Percentiles rank a stretch among this genome's conserved stretches.
phyloP scores from a whole-genome alignment of 1,140 invertebrate genomes.

The Planococcus citri region DNA sequence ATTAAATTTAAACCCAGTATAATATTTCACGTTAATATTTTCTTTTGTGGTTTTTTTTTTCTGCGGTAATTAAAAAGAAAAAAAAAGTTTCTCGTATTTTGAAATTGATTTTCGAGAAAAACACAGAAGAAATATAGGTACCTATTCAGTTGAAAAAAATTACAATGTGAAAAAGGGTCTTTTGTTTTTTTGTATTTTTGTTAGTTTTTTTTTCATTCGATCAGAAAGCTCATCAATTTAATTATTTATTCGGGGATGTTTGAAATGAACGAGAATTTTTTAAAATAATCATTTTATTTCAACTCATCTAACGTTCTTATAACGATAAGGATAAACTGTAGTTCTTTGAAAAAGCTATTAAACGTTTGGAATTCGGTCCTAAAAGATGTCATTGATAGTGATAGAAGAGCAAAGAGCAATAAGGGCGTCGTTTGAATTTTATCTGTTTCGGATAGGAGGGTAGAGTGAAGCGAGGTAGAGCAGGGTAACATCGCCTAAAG shows the following conservation, averaged over 20 bases:
- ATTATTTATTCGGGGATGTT: background rate
- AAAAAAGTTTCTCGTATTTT: too few relatives aligned
- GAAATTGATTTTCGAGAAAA: too few relatives aligned
- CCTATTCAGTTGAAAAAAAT: too few relatives aligned
- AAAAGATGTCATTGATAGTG: constrained; percentile 19
- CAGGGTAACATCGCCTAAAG: constrained; percentile 11
- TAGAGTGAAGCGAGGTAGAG: background rate
- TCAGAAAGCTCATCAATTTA: background rate
- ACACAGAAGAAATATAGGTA: too few relatives aligned
- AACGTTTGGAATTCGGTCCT: constrained; percentile 17
- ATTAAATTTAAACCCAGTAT: too few relatives aligned
- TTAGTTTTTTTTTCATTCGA: background rate
- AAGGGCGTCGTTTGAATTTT: constrained; percentile 19
- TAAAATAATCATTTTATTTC: background rate
- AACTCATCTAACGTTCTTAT: background rate
- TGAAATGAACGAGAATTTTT: background rate
- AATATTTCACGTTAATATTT: too few relatives aligned
- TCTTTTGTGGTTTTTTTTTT: too few relatives aligned
- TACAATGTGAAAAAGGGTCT: too few relatives aligned
- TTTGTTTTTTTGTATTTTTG: too few relatives aligned
- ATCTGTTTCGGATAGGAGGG: constrained; percentile 12
- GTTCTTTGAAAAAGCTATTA: constrained; percentile 19
- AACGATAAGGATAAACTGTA: constrained; percentile 11
- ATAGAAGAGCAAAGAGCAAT: constrained; percentile 19
- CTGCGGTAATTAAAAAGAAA: too few relatives aligned